Evolutionary conservation across 1,140 invertebrate genomes (phyloP), one percentile per base, ranked within the genome.

Genomic region (Anoplolepis gracilipes): DNA sequence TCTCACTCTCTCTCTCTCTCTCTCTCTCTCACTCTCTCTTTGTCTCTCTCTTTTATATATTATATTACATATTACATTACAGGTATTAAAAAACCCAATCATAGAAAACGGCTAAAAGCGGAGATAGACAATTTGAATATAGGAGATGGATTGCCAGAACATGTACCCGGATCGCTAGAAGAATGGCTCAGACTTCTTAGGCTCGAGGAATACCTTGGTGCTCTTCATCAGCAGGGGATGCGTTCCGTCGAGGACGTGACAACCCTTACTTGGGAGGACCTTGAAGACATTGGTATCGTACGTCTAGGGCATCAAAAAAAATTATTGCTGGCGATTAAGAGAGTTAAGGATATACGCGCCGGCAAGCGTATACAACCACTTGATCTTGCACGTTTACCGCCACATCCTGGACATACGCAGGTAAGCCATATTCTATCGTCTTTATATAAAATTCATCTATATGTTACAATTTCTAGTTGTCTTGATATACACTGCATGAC

Each of bases 281-380:
- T 99, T 88, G 99, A 99, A 95, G 99, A 99, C 92, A 99, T 99
- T 93, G 99, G 99, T 67, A 99, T 99, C 88, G 97, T 98, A 39
- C 97, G 97, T 92, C 94, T 98, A 92, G 99, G 99, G 33, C 99
- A 99, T 94, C 99, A 99, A 95, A 99, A 99, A 96, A 99, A 99
- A 95, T 97, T 99, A 87, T 97, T 99, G 90, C 95, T 99, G 88
- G 99, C 99, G 75, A 99, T 99, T 89, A 99, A 99, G 94, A 96
- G 99, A 94, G 97, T 99, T 19, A 99, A 99, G 95, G 98, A 99
- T 93, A 98, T 99, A 79, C 96, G 97, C 84, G 97, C 98, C 39
- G 98, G 98, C 61, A 98, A 98, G 94, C 96, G 97, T 87, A 96
- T 98, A 94, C 96, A 96, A 92, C 93, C 96, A 72, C 93, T 96